These are phyloP conservation scores for Amphibalanus amphitrite DNA, from an alignment of 1,140 invertebrate genomes.

Conservation along the genomic window DNA sequence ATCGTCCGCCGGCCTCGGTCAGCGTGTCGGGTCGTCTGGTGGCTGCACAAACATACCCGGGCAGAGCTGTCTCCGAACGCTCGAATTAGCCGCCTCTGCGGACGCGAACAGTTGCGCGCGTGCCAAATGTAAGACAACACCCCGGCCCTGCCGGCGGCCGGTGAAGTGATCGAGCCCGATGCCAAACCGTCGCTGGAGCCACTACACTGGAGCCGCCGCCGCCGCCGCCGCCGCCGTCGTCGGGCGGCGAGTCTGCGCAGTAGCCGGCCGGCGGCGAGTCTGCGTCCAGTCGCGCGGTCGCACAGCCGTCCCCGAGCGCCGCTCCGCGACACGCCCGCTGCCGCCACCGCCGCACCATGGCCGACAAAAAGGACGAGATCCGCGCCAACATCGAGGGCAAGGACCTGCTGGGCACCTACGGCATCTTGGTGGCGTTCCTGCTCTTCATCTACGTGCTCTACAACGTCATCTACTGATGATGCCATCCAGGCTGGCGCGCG, in stretches of 20 bases:
- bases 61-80: background rate
- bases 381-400: background rate
- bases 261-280: background rate
- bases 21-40: too few relatives aligned
- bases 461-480: background rate
- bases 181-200: background rate
- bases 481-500: too few relatives aligned
- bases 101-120: background rate
- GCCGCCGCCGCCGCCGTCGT: too few relatives aligned
- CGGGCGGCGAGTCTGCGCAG: background rate
- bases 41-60: too few relatives aligned
- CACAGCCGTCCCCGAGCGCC: too few relatives aligned
- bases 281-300: background rate
- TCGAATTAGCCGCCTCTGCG: background rate
- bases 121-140: background rate
- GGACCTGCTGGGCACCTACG: background rate
- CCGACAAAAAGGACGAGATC: background rate
- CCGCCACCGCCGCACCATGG: background rate
- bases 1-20: too few relatives aligned
- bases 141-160: too few relatives aligned
- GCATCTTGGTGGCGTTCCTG: background rate
- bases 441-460: background rate
- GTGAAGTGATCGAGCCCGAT: background rate
- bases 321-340: background rate
- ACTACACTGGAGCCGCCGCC: background rate